phyloP scores from a whole-genome alignment of 2,797 vertebrate genomes.

The Aeoliscus strigatus region DNA sequence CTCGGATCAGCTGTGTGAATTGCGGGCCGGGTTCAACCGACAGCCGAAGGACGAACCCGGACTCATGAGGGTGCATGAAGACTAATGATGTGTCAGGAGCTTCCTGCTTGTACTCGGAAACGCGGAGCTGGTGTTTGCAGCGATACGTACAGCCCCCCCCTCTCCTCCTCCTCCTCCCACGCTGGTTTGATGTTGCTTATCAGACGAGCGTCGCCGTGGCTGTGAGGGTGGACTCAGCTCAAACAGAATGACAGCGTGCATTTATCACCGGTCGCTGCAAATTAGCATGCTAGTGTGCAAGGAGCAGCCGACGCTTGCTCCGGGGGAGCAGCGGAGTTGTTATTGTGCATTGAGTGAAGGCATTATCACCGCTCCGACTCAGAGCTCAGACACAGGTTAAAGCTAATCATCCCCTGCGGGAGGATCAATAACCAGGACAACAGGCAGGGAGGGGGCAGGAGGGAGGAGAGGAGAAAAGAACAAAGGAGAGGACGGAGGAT shows the following conservation, averaged over 20 bases:
- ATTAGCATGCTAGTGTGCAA: constrained; percentile 57
- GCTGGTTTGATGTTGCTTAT: constrained; percentile 54
- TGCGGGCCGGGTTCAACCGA: too few relatives aligned
- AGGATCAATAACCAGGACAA: constrained; percentile 60
- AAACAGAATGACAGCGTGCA: constrained; percentile 50
- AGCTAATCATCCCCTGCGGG: constrained; percentile 65
- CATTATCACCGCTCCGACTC: constrained; percentile 63
- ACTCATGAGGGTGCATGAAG: constrained; percentile 26
- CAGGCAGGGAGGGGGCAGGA: constrained; percentile 24
- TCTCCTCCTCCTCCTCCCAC: constrained; percentile 25
- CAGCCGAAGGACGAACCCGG: too few relatives aligned
- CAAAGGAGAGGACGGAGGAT: constrained; percentile 24
- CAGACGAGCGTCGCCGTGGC: constrained; percentile 31
- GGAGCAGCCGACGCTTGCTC: constrained; percentile 40
- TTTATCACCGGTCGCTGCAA: constrained; percentile 60
- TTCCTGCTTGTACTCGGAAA: constrained; percentile 14
- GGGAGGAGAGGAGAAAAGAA: constrained; percentile 22
- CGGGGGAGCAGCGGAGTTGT: constrained; percentile 63
- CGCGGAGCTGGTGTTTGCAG: too few relatives aligned
- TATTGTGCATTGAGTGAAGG: constrained; percentile 70
- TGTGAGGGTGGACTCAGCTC: constrained; percentile 51
- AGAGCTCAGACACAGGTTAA: constrained; percentile 63
- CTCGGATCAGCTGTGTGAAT: too few relatives aligned
- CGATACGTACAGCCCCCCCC: constrained; percentile 26
- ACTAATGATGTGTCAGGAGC: constrained; percentile 47